Evolutionary conservation across 2,797 vertebrate genomes (phyloP), one percentile per base, ranked within the genome.

Genomic region (Clamator glandarius): DNA sequence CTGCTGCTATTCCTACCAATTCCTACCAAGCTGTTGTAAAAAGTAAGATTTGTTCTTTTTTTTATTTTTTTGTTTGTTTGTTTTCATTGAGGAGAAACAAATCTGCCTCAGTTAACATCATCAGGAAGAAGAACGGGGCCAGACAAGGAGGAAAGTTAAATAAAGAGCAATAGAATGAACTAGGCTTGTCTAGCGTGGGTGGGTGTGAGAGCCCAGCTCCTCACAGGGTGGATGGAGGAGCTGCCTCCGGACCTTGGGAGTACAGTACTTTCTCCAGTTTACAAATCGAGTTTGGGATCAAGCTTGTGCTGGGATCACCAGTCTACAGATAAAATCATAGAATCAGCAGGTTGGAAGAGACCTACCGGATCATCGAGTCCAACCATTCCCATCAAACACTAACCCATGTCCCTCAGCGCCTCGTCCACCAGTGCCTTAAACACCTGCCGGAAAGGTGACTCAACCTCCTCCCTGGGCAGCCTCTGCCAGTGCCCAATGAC

Each of bases 1-100:
- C 8, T 0, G 0, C 17, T 42, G 8, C 35, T 19, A 39, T 39
- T 39, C 12, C 39, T n/a, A n/a, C n/a, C n/a, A n/a, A 8, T 48
- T 70, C 29, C 25, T n/a, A n/a, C n/a, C n/a, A n/a, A 16, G 14
- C 14, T 61, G 54, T 33, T 50, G 17, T 25, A 44, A 54, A 59
- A 66, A 80, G 28, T 31, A 23, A 14, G 12, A 6, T 41, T 35
- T 26, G 36, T 36, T 20, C 58, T 6, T 50, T 50, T 50, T 50
- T 48, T 23, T 26, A n/a, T n/a, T n/a, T 23, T 35, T 25, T 15
- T n/a, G 17, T 35, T 39, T 26, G 42, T 21, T 59, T 58, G 24
- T 36, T 59, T 19, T 14, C 5, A 35, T 23, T 3, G 0, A 16
- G 29, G n/a, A 52, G 50, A 35, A 59, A 36, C 6, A n/a, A 57